Base-by-base conservation (phyloP, 2,888 invertebrate species). In the Cryptocephalus primarius region DNA sequence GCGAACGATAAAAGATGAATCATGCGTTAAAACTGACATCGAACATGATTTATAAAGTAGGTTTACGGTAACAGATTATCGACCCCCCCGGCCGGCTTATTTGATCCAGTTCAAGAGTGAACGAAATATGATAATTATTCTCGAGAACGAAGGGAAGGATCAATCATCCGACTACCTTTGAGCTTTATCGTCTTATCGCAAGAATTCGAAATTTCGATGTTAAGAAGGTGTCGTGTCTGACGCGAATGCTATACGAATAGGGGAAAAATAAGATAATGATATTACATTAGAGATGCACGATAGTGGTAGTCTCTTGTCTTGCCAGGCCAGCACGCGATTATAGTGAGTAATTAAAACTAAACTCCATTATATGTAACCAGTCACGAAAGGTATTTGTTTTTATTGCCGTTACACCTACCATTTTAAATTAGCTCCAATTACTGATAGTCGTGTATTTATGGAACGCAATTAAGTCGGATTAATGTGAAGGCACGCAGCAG, bases 381-480 rank as follows among this genome's bases (percentile, higher is more conserved):
- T 57, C 58, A 58, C 58, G 58, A 57, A 55, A 48, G 45, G 50
- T 50, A 50, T 48, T 51, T 46, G 47, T 46, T 49, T 52, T 50
- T 52, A 51, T 48, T 50, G 46, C 43, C 45, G 44, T 45, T 52
- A 48, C 48, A 41, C 50, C 48, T 42, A 42, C 46, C 44, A 42
- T 43, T 12, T 11, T 32, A 12, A 40, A 33, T 45, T 36, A 36
- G 36, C 3, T 36, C 36, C 36, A 36, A 36, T 36, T 36, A 36
- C 36, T 36, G 36, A 36, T 36, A 12, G 11, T 11, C n/a, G 36
- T n/a, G 12, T 36, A 12, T 36, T 36, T 36, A 36, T 36, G 36
- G 36, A 12, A 11, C n/a, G 36, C 36, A 12, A 11, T 36, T 33
- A 22, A 22, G 22, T 2, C 22, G 22, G 22, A 22, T 22, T 22